These are phyloP conservation scores for Nestor notabilis DNA, from an alignment of 2,113 vertebrate genomes.

Conservation along the genomic window DNA sequence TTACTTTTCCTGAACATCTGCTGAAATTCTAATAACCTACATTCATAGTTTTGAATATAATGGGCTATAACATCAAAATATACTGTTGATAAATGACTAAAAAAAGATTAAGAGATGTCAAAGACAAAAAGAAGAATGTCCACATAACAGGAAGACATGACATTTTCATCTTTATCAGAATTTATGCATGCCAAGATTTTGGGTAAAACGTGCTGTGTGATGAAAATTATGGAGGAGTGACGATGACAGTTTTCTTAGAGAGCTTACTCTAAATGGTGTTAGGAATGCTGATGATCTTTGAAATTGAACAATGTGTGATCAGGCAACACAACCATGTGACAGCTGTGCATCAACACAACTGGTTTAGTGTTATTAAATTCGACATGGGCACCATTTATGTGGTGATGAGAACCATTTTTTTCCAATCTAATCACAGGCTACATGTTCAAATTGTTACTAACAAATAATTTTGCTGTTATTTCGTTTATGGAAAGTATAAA, in stretches of 20 bases:
- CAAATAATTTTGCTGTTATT: not conserved
- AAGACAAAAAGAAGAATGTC: not conserved
- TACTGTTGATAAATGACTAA: not conserved
- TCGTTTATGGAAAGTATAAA: not conserved
- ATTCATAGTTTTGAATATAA: not conserved
- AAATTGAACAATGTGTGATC: not conserved
- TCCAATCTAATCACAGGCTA: not conserved
- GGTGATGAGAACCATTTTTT: not conserved
- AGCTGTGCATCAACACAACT: not conserved
- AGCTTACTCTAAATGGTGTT: not conserved
- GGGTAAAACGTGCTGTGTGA: slow-evolving; percentile 45
- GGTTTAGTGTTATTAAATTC: not conserved
- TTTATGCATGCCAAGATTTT: slow-evolving; percentile 1
- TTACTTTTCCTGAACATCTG: not conserved
- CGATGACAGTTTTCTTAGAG: not conserved
- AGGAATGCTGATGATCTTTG: not conserved
- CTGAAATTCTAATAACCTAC: not conserved
- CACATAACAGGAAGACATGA: not conserved
- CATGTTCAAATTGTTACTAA: not conserved
- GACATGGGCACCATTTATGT: fast-evolving
- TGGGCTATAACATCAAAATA: not conserved
- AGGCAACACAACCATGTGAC: not conserved
- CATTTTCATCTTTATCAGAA: not conserved
- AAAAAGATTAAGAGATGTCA: not conserved
- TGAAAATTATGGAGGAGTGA: not conserved